phyloP scores from a whole-genome alignment of 2,797 vertebrate genomes.

The Botia kubotai region DNA sequence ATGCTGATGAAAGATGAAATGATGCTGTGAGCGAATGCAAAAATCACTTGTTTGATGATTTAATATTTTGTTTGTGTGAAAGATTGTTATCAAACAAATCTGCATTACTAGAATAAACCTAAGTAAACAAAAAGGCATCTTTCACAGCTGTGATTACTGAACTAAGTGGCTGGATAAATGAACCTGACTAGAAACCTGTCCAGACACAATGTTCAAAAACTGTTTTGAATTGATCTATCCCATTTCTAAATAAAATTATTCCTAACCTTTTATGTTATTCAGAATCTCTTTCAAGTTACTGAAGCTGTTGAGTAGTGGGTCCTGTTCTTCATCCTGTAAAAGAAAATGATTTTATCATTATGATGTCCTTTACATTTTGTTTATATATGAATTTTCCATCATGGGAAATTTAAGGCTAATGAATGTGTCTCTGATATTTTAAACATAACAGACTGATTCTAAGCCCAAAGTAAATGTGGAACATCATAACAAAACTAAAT shows the following conservation, averaged over 20 bases:
- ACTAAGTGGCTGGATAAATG: neutral
- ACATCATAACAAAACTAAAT: neutral
- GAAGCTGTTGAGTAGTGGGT: slow-evolving; percentile 96
- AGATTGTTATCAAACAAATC: neutral
- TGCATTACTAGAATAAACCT: neutral
- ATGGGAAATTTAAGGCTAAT: neutral
- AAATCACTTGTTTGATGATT: slow-evolving; percentile 1
- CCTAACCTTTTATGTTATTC: slow-evolving; percentile 90
- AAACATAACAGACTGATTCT: neutral
- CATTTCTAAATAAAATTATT: neutral
- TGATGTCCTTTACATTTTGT: neutral
- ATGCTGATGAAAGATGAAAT: neutral
- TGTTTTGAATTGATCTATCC: neutral
- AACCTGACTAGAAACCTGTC: neutral
- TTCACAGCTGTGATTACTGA: neutral
- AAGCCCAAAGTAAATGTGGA: neutral
- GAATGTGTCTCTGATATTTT: neutral
- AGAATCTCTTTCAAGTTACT: slow-evolving; percentile 91
- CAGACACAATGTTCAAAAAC: neutral
- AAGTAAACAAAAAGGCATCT: neutral
- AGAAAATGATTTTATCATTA: neutral
- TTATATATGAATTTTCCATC: neutral
- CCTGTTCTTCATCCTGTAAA: slow-evolving; percentile 94
- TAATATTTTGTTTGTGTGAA: neutral
- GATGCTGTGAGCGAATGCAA: slow-evolving; percentile 11